phyloP scores from a whole-genome alignment of 1,140 invertebrate species.

The Temnothorax curvispinosus region DNA sequence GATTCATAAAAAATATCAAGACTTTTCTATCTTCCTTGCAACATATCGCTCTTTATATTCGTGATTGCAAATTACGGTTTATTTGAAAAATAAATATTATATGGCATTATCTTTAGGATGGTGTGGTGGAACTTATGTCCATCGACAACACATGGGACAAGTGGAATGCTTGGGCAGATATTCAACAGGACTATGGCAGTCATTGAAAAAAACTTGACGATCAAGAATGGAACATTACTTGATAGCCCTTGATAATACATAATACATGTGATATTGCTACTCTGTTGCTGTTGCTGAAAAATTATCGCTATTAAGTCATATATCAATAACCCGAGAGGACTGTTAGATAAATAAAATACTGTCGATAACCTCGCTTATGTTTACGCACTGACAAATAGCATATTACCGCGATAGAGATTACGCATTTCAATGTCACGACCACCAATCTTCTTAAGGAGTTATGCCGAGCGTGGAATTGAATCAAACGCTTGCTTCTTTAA shows the following conservation, averaged over 20 bases:
- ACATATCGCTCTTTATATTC: background rate
- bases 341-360: constrained; percentile 20
- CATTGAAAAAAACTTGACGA: background rate
- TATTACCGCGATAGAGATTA: background rate
- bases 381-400: constrained; percentile 5
- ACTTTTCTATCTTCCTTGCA: background rate
- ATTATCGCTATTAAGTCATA: constrained; percentile 24
- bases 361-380: constrained; percentile 11
- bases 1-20: background rate
- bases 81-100: background rate
- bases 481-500: background rate
- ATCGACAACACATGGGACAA: constrained; percentile 75
- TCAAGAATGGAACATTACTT: background rate
- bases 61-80: background rate
- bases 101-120: constrained; percentile 71
- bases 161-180: constrained; percentile 75
- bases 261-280: constrained; percentile 41
- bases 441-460: background rate
- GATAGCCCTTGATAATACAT: background rate
- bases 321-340: background rate
- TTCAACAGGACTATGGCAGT: constrained; percentile 7
- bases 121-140: constrained; percentile 71
- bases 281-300: background rate
- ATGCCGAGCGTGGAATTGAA: background rate
- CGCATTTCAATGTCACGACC: background rate